These are phyloP conservation scores for Pelodiscus sinensis DNA, from an alignment of 2,113 vertebrate species.

Conservation along the genomic window DNA sequence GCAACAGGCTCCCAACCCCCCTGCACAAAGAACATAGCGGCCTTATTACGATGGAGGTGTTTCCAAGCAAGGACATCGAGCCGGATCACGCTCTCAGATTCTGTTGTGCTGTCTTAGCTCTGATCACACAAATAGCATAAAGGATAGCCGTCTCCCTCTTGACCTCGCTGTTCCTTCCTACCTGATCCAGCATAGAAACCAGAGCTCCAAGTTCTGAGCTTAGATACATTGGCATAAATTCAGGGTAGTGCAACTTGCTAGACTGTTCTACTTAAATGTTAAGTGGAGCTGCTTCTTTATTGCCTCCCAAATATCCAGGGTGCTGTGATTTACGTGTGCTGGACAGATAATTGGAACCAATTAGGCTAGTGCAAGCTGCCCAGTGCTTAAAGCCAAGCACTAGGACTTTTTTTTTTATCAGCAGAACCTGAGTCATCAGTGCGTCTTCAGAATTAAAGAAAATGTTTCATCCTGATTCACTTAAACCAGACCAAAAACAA, in stretches of 20 bases:
- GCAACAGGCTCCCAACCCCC: neutral
- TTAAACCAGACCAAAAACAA: neutral
- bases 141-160: neutral
- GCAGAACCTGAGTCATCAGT: neutral
- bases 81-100: neutral
- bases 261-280: fast-evolving
- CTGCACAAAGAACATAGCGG: neutral
- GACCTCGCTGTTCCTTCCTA: neutral
- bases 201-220: neutral
- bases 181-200: neutral
- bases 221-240: fast-evolving
- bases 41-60: neutral
- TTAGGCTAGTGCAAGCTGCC: fast-evolving
- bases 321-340: neutral
- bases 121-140: no score
- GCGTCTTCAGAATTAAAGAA: neutral
- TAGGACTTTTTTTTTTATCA: neutral
- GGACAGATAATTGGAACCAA: neutral
- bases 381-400: fast-evolving
- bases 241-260: neutral
- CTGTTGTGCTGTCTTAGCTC: neutral
- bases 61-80: neutral
- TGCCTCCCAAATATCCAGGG: neutral
- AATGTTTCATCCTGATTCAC: neutral
- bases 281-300: neutral